Evolutionary conservation across 2,113 vertebrate species (phyloP).

Genomic region (Elephas maximus): DNA sequence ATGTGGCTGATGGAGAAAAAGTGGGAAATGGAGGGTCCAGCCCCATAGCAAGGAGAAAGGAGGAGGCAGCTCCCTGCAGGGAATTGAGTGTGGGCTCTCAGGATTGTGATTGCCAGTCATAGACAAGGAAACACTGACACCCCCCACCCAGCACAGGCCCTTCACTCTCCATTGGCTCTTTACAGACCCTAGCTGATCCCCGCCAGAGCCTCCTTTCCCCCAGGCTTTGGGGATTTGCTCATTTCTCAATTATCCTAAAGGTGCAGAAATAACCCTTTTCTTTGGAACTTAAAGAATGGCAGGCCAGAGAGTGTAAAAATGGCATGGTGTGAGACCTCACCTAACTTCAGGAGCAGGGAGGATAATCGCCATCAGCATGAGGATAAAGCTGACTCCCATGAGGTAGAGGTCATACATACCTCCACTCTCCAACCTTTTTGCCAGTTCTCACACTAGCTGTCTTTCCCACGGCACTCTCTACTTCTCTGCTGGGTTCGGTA

Average conservation of each 20-base stretch:
- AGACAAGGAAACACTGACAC: neutral
- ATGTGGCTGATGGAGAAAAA: neutral
- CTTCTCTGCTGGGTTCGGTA: no score
- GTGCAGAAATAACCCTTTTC: constrained; percentile 17
- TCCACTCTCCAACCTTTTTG: no score
- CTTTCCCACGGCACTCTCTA: no score
- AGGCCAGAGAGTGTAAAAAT: neutral
- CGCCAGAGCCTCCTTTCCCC: neutral
- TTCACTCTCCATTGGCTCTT: neutral
- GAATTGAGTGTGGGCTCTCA: neutral
- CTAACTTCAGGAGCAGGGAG: no score
- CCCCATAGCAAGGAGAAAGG: neutral
- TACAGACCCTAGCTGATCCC: neutral
- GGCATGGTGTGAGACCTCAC: no score
- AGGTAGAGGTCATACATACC: no score
- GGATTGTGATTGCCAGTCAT: no score
- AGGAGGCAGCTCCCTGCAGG: neutral
- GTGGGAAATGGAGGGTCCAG: neutral
- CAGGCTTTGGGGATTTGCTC: neutral
- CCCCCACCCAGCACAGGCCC: neutral
- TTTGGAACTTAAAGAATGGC: constrained; percentile 8
- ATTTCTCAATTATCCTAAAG: neutral
- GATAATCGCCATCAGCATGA: no score
- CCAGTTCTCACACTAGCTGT: no score
- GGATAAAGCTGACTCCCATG: no score